Percentiles rank a stretch among this genome's conserved stretches.
phyloP scores from a whole-genome alignment of 2,888 invertebrate species.

The Conus canariensis region DNA sequence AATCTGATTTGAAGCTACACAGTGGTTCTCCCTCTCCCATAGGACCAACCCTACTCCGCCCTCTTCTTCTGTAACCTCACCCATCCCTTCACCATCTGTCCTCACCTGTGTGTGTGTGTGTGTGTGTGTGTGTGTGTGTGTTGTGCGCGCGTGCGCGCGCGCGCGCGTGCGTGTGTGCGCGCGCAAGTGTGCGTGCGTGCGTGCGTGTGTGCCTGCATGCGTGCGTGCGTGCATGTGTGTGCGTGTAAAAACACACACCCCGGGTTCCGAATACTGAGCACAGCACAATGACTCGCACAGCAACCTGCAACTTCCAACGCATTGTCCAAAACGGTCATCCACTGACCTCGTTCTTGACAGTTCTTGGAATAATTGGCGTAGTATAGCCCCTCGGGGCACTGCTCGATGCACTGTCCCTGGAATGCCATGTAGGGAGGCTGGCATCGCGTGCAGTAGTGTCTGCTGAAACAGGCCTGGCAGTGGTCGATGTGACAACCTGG shows the following conservation, averaged over 20 bases:
- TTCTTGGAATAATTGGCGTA: conserved; percentile 71
- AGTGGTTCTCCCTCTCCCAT: too few relatives aligned
- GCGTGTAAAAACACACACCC: background rate
- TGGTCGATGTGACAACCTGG: conserved; percentile 67
- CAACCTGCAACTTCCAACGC: too few relatives aligned
- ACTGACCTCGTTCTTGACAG: conserved; percentile 62
- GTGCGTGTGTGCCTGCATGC: background rate
- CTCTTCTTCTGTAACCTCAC: too few relatives aligned
- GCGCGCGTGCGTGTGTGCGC: too few relatives aligned
- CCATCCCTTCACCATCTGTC: too few relatives aligned
- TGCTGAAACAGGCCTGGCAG: conserved; percentile 68
- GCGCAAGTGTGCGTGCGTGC: background rate
- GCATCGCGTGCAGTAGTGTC: conserved; percentile 68
- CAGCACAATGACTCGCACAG: too few relatives aligned
- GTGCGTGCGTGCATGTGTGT: background rate
- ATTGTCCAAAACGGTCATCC: too few relatives aligned
- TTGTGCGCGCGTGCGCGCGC: background rate
- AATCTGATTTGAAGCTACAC: too few relatives aligned
- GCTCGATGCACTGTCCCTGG: conserved; percentile 67
- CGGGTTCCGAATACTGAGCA: too few relatives aligned
- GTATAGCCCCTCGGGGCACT: conserved; percentile 65
- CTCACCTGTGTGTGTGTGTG: background rate
- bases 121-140: background rate
- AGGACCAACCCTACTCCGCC: too few relatives aligned
- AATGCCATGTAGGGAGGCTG: conserved; percentile 64